Evolutionary conservation across 2,113 vertebrate genomes (phyloP).

Genomic region (Leiothrix lutea): DNA sequence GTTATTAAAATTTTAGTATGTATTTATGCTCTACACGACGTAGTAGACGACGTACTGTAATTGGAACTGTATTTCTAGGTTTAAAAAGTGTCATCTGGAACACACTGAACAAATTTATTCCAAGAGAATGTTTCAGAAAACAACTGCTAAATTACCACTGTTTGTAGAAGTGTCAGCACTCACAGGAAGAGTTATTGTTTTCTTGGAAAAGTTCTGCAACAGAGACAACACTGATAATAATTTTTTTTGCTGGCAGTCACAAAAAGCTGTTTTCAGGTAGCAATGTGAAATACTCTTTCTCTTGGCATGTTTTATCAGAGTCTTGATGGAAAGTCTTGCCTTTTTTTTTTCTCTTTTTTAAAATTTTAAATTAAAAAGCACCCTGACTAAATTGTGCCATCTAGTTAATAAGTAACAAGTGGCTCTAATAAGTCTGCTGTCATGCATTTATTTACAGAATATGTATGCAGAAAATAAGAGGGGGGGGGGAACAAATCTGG

Average conservation of each 20-base stretch:
- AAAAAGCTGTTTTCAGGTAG: background rate
- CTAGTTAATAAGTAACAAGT: slow-evolving; percentile 52
- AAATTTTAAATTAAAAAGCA: background rate
- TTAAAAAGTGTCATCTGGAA: background rate
- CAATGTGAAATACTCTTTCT: background rate
- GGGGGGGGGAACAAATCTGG: slow-evolving; percentile 45
- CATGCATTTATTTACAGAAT: slow-evolving; percentile 60
- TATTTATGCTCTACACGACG: background rate
- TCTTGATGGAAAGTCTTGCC: background rate
- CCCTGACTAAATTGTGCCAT: slow-evolving; percentile 9
- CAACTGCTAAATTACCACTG: background rate
- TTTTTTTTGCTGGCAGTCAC: background rate
- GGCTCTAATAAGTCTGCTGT: slow-evolving; percentile 40
- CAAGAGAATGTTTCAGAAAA: background rate
- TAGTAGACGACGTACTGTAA: background rate
- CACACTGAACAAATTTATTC: background rate
- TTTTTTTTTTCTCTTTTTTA: background rate
- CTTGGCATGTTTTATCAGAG: background rate
- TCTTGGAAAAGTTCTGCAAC: background rate
- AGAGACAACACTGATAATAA: background rate
- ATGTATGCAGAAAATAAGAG: slow-evolving; percentile 38
- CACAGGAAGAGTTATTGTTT: background rate
- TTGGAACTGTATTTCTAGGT: background rate
- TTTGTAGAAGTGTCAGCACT: background rate
- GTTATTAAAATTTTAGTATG: background rate